phyloP scores from a whole-genome alignment of 2,113 vertebrate species.

The Barbus barbus region DNA sequence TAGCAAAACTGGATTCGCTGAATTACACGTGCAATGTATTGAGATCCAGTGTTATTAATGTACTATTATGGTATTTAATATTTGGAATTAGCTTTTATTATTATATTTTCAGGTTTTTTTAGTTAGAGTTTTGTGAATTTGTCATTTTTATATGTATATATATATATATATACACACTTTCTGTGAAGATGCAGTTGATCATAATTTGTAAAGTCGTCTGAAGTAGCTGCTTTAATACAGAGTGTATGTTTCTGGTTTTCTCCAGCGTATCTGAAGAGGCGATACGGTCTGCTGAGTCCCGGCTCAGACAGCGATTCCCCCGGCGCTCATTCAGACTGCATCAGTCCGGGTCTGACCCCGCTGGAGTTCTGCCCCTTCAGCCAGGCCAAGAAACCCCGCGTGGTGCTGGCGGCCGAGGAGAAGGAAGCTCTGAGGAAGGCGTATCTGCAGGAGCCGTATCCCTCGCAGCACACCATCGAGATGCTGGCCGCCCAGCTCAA shows the following conservation, averaged over 20 bases:
- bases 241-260: neutral
- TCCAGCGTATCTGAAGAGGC: constrained; percentile 92
- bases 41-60: no score
- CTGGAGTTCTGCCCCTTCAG: constrained; percentile 85
- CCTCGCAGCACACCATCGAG: constrained; percentile 97
- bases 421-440: constrained; percentile 92
- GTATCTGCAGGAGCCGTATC: constrained; percentile 95
- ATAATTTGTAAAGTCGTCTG: no score
- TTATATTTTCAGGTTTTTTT: no score
- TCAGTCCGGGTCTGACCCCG: constrained; percentile 83
- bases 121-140: no score
- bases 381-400: constrained; percentile 92
- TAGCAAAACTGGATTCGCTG: neutral
- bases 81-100: no score
- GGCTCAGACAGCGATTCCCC: constrained; percentile 94
- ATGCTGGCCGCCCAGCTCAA: constrained; percentile 91
- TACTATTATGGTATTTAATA: no score
- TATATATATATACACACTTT: no score
- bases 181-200: no score
- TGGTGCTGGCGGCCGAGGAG: constrained; percentile 92
- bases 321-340: constrained; percentile 82
- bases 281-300: constrained; percentile 89
- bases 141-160: no score
- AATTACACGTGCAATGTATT: neutral
- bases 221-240: no score